Evolutionary conservation across 2,113 vertebrate genomes (phyloP).

Genomic region (Cebus imitator): DNA sequence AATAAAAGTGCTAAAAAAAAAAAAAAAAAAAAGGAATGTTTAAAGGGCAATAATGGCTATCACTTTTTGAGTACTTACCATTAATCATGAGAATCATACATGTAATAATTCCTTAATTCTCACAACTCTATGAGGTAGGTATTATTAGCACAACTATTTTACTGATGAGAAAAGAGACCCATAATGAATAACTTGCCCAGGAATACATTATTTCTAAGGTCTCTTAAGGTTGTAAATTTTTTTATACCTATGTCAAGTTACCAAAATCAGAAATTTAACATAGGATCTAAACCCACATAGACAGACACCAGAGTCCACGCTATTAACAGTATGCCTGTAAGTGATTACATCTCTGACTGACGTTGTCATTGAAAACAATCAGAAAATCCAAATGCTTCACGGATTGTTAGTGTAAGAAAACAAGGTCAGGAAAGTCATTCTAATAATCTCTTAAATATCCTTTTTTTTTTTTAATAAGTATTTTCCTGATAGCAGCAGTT

Average conservation of each 20-base stretch:
- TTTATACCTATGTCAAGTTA: neutral
- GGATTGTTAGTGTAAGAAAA: neutral
- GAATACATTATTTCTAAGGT: neutral
- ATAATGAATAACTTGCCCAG: neutral
- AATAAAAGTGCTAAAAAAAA: neutral
- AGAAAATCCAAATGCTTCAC: constrained; percentile 28
- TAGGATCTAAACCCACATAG: constrained; percentile 14
- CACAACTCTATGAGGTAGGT: neutral
- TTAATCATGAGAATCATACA: neutral
- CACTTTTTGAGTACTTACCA: neutral
- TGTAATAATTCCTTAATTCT: neutral
- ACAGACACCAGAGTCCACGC: neutral
- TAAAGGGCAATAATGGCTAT: neutral
- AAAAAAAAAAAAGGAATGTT: neutral
- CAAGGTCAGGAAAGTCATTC: constrained; percentile 8
- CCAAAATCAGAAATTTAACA: constrained; percentile 32
- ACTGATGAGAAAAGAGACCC: neutral
- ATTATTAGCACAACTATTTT: neutral
- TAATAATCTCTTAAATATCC: neutral
- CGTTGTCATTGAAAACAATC: neutral
- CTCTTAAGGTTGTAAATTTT: neutral
- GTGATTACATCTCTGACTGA: neutral
- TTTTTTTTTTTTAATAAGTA: neutral
- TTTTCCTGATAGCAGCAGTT: neutral
- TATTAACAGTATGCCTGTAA: constrained; percentile 20